Conservation (phyloP, 2,113 vertebrate genomes). For the Noctilio leporinus region DNA sequence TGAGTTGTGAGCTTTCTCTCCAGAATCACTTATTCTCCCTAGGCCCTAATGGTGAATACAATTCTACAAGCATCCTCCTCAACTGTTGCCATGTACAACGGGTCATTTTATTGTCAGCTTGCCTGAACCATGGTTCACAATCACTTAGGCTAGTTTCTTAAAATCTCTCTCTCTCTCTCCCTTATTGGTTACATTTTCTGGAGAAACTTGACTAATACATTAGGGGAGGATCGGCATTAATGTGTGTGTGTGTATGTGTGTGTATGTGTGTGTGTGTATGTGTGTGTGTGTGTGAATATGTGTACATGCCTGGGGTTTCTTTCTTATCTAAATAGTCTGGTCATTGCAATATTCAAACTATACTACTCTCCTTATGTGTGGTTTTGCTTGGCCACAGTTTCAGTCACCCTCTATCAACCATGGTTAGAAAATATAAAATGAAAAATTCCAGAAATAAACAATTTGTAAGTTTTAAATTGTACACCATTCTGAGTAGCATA, state of each 20-base stretch:
- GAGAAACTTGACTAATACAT: not conserved
- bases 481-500: not conserved
- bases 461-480: not conserved
- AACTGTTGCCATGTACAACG: not conserved
- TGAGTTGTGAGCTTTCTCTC: not conserved
- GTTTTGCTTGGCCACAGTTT: not conserved
- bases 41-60: not conserved
- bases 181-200: not conserved
- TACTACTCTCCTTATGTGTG: not conserved
- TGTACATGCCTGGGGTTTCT: not conserved
- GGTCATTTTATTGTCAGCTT: not conserved
- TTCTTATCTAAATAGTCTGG: not conserved
- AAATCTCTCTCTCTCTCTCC: not conserved
- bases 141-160: not conserved
- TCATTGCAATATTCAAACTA: not conserved
- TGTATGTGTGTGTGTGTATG: rapidly evolving
- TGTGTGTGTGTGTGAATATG: not conserved
- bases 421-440: not conserved
- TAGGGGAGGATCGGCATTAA: too few species aligned
- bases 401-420: not conserved
- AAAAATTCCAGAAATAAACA: not conserved
- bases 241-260: not conserved
- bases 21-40: not conserved
- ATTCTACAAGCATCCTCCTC: not conserved
- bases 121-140: too few species aligned